Base-by-base conservation (phyloP, 2,113 vertebrate genomes). In the Mugil cephalus region DNA sequence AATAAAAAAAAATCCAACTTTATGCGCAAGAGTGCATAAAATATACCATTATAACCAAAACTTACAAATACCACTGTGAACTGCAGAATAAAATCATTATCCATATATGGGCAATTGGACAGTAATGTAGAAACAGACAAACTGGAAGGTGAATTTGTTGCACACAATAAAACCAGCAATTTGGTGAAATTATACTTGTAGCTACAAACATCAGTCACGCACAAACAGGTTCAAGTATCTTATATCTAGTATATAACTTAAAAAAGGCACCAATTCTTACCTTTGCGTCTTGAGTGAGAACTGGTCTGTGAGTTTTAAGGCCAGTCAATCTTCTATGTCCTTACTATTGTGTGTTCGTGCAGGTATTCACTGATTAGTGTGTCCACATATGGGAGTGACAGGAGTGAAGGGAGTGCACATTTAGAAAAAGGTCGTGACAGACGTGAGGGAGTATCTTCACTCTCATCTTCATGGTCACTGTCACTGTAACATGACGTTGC, bases 381-480 rank as follows among this genome's bases (percentile, higher is more conserved):
- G 40, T 65, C 42, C 10, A 78, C 34, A 61, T 14, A 45, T 13
- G 17, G 19, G 51, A 7, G 12, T 19, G 12, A 8, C n/a, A 43
- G 61, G 8, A 42, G 48, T 15, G 48, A 55, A 4, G 34, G 6
- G 13, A 53, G 50, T 8, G 36, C 34, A 21, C 8, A 51, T 58
- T 68, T 75, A 64, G 40, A 36, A 45, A 61, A 45, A 34, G 76
- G 72, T 14, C 65, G 81, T 59, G 67, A 55, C 38, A 17, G 63
- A 47, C 74, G 69, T 69, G 45, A 80, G 66, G 40, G 17, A 58
- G 24, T 30, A 30, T 72, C 76, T 63, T 59, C 69, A 59, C 24
- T 12, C 36, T 79, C 70, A 87, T 69, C 68, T 45, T 64, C 66
- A 69, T 73, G 42, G 70, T 83, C 61, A 0, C 42, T 17, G 48